A percentile compares a stretch with the other conserved stretches of the same genome.
These are phyloP conservation scores for Lagopus muta DNA, from an alignment of 2,113 vertebrate species.

Conservation along the genomic window DNA sequence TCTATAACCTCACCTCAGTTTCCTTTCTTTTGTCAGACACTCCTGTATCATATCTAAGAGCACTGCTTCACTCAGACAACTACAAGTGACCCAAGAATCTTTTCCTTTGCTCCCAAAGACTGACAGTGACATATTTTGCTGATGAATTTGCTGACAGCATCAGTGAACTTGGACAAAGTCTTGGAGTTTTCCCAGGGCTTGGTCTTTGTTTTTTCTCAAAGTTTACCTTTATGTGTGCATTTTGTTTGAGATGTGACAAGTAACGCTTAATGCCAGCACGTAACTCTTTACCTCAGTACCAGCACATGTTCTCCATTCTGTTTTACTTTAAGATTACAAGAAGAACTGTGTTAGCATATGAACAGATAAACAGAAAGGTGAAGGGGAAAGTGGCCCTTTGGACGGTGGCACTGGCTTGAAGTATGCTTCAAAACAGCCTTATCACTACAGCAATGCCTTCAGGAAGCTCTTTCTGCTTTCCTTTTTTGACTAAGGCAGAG, in stretches of 20 bases:
- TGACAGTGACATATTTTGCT: neutral
- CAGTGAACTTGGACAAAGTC: neutral
- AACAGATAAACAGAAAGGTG: rapidly evolving
- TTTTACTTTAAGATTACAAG: neutral
- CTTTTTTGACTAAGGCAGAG: neutral
- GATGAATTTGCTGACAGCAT: neutral
- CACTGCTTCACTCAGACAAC: neutral
- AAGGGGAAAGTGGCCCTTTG: neutral
- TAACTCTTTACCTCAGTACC: neutral
- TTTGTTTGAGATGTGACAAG: neutral
- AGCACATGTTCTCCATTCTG: neutral
- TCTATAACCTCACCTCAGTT: neutral
- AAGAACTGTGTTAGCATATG: neutral
- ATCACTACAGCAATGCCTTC: neutral
- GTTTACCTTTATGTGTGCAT: neutral
- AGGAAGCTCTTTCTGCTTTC: neutral
- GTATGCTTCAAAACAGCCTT: neutral
- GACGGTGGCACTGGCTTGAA: neutral
- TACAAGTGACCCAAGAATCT: neutral
- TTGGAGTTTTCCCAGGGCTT: neutral
- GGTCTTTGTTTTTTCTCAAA: neutral
- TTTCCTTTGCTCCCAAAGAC: neutral
- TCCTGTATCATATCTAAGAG: neutral
- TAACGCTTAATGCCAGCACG: neutral
- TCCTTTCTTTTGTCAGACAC: neutral